Evolutionary conservation across 2,888 invertebrate species (phyloP).

Genomic region (Tribolium freemani): DNA sequence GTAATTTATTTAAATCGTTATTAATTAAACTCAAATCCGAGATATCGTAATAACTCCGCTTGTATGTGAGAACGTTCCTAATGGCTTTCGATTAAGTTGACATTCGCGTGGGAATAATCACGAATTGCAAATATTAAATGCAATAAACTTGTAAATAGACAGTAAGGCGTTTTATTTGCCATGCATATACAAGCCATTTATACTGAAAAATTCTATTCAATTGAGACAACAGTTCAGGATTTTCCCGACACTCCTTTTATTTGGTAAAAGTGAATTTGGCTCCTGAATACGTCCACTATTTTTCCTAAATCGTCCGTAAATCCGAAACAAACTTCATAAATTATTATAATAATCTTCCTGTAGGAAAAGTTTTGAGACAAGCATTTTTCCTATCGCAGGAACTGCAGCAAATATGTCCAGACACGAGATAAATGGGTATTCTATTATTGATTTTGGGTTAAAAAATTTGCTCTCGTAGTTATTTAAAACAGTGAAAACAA

Average conservation of each 20-base stretch:
- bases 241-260: conserved; percentile 6
- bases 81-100: conserved; percentile 33
- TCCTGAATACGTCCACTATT: background rate
- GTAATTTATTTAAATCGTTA: conserved; percentile 9
- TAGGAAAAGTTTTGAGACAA: background rate
- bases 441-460: background rate
- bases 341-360: background rate
- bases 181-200: conserved; percentile 10
- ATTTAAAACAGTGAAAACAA: background rate
- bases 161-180: conserved; percentile 18
- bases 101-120: conserved; percentile 36
- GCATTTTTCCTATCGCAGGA: background rate
- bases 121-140: conserved; percentile 35
- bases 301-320: background rate
- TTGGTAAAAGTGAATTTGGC: background rate
- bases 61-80: conserved; percentile 21
- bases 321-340: background rate
- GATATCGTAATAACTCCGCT: conserved; percentile 6
- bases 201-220: background rate
- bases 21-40: conserved; percentile 5
- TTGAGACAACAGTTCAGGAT: background rate
- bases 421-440: background rate
- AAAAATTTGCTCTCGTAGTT: background rate
- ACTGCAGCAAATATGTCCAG: background rate
- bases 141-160: conserved; percentile 33